Percentiles rank a stretch among this genome's conserved stretches.
Conservation (phyloP, 2,888 invertebrate species). For the Pachymerium ferrugineum region DNA sequence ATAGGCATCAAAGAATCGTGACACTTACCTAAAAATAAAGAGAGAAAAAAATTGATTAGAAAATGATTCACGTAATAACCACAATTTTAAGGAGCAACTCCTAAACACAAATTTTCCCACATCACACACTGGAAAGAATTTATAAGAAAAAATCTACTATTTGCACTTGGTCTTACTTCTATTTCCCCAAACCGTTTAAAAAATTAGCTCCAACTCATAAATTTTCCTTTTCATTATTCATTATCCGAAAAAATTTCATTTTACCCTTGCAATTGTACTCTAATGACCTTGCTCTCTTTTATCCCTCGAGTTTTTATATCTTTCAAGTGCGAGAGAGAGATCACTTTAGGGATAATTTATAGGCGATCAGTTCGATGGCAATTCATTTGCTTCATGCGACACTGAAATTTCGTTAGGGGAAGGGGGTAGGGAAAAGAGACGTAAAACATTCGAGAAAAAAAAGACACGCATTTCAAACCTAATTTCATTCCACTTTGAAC, state of each 20-base stretch:
- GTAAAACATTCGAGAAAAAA: background rate
- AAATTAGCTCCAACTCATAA: slow-evolving; percentile 3
- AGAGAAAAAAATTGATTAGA: background rate
- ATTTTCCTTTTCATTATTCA: slow-evolving; percentile 21
- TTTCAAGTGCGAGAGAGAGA: slow-evolving; percentile 23
- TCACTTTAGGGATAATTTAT: slow-evolving; percentile 20
- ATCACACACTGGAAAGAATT: too few species aligned
- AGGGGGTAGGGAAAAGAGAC: background rate
- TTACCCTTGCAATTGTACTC: slow-evolving; percentile 12
- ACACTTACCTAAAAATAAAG: slow-evolving; percentile 6
- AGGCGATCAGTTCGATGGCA: slow-evolving; percentile 24
- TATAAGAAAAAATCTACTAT: background rate
- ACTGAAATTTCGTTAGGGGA: background rate
- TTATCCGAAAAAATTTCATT: slow-evolving; percentile 10
- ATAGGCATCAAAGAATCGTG: slow-evolving; percentile 17
- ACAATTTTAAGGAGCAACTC: background rate
- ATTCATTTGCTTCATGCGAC: slow-evolving; percentile 17
- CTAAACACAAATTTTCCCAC: background rate
- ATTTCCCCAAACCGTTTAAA: background rate
- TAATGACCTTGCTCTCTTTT: slow-evolving; percentile 24
- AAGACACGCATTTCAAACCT: slow-evolving; percentile 17
- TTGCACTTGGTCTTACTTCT: slow-evolving; percentile 4
- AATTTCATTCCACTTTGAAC: slow-evolving; percentile 27
- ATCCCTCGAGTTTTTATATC: slow-evolving; percentile 24
- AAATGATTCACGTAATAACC: background rate